These are phyloP conservation scores for Augochlora pura DNA, from an alignment of 1,140 invertebrate genomes.

Conservation along the genomic window DNA sequence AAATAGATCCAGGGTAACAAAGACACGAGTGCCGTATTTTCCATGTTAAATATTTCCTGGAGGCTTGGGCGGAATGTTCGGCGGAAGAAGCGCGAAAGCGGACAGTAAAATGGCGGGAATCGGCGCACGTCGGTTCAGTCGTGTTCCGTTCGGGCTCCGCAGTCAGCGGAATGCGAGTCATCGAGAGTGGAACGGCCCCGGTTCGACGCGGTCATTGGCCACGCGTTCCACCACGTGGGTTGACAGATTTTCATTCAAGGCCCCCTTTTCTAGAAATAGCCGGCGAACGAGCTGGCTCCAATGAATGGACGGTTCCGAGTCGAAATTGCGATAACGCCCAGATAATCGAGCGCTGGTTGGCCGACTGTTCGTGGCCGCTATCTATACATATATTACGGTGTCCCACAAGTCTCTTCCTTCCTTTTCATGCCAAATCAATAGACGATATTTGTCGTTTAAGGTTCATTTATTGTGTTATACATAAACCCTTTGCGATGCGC, in stretches of 20 bases:
- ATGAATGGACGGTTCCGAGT: slow-evolving; percentile 19
- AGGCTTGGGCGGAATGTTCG: no score
- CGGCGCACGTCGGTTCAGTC: neutral
- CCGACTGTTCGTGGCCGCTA: neutral
- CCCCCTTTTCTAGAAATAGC: slow-evolving; percentile 40
- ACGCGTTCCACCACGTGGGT: slow-evolving; percentile 55
- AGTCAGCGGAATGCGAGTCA: slow-evolving; percentile 49
- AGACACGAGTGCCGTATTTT: no score
- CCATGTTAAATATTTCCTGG: no score
- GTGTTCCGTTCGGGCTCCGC: slow-evolving; percentile 32
- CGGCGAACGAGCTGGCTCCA: neutral
- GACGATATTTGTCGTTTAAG: no score
- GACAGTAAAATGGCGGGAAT: no score
- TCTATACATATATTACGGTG: neutral
- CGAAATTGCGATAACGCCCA: neutral
- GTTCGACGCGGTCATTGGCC: slow-evolving; percentile 59
- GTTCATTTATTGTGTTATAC: no score
- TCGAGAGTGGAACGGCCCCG: slow-evolving; percentile 54
- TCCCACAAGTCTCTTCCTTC: no score
- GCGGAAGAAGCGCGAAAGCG: no score
- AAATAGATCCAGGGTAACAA: no score
- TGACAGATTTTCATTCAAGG: slow-evolving; percentile 55
- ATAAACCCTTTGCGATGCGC: no score
- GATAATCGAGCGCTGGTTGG: neutral
- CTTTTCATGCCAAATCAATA: no score